phyloP scores from a whole-genome alignment of 92 coral and sea anemone species.

The Palythoa caribaeorum region DNA sequence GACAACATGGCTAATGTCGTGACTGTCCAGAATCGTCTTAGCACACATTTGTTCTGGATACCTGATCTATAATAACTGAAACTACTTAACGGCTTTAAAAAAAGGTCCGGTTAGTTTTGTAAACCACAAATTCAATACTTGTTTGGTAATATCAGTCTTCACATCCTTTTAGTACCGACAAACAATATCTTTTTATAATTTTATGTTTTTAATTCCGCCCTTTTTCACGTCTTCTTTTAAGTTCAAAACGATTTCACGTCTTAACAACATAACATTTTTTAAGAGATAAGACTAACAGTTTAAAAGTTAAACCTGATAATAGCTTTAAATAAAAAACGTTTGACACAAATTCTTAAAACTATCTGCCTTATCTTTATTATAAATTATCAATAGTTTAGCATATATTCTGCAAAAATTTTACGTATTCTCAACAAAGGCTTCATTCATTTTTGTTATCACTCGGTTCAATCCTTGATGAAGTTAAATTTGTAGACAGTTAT shows the following conservation, averaged over 20 bases:
- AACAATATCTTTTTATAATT: constrained; percentile 14
- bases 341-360: neutral
- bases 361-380: neutral
- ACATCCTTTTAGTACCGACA: constrained; percentile 13
- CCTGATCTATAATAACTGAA: neutral
- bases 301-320: no score
- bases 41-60: neutral
- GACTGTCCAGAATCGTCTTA: neutral
- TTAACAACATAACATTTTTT: neutral
- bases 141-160: constrained; percentile 7
- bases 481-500: no score
- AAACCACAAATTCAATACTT: constrained; percentile 22
- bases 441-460: no score
- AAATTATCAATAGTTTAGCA: neutral
- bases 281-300: no score
- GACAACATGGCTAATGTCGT: neutral
- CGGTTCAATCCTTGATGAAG: no score
- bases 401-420: neutral
- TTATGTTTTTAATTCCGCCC: neutral
- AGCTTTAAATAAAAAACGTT: no score
- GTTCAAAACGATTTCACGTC: constrained; percentile 25
- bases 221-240: constrained; percentile 43
- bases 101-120: neutral
- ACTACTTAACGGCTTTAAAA: constrained; percentile 18
- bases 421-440: no score